phyloP scores from a whole-genome alignment of 1,140 invertebrate species.

The Drosophila navojoa region DNA sequence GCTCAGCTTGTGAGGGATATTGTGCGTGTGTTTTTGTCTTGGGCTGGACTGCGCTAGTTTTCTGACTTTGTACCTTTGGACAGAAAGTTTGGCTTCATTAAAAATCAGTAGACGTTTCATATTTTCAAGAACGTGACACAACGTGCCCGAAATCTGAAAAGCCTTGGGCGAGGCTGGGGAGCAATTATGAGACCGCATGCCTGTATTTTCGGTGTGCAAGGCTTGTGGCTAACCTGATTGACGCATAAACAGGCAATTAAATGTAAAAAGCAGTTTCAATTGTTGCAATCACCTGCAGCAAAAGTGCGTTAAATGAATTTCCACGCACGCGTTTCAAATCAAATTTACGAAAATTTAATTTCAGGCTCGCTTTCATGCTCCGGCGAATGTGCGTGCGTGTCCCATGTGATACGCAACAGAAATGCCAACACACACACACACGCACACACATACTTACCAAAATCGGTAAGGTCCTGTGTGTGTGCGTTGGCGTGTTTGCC shows the following conservation, averaged over 20 bases:
- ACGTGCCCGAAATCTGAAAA: constrained; percentile 58
- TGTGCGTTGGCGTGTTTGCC: constrained; percentile 38
- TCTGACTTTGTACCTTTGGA: constrained; percentile 40
- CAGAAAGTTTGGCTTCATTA: constrained; percentile 76
- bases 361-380: constrained; percentile 69
- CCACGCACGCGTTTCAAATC: constrained; percentile 75
- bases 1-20: neutral
- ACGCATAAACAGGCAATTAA: constrained; percentile 79
- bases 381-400: constrained; percentile 60
- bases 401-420: constrained; percentile 24
- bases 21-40: constrained; percentile 14
- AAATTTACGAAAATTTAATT: constrained; percentile 79
- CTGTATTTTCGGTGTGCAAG: constrained; percentile 2
- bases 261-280: constrained; percentile 64
- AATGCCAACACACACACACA: constrained; percentile 1
- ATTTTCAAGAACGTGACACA: constrained; percentile 81
- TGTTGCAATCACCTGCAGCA: constrained; percentile 58
- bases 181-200: constrained; percentile 53
- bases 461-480: constrained; percentile 6
- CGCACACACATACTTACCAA: neutral
- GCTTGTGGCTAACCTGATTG: constrained; percentile 62
- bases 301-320: constrained; percentile 68
- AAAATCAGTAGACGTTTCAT: constrained; percentile 82
- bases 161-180: constrained; percentile 21
- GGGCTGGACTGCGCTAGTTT: constrained; percentile 44